Percentiles rank a stretch among this genome's conserved stretches.
phyloP scores from a whole-genome alignment of 92 coral and sea anemone species.

The Virgularia gustaviana region DNA sequence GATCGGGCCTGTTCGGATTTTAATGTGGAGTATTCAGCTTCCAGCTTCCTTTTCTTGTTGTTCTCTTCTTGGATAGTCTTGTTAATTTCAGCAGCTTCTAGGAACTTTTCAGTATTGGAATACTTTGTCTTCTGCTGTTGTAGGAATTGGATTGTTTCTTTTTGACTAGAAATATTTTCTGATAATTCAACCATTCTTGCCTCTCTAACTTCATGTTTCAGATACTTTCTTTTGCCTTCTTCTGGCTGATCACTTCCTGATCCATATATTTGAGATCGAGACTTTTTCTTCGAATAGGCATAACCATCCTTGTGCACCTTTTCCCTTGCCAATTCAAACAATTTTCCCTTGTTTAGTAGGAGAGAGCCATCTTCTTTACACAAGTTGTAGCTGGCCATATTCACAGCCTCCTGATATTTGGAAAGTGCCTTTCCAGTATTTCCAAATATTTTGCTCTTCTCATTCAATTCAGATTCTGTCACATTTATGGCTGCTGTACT shows the following conservation, averaged over 20 bases:
- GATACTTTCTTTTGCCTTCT: slow-evolving; percentile 24
- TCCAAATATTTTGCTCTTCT: slow-evolving; percentile 34
- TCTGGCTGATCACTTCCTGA: background rate
- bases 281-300: background rate
- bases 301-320: slow-evolving; percentile 29
- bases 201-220: slow-evolving; percentile 21
- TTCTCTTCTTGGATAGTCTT: slow-evolving; percentile 4
- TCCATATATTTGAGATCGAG: background rate
- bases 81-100: slow-evolving; percentile 55
- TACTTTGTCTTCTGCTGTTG: slow-evolving; percentile 50
- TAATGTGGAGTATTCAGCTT: background rate
- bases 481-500: background rate
- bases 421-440: slow-evolving; percentile 14
- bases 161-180: slow-evolving; percentile 25
- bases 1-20: slow-evolving; percentile 17
- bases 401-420: slow-evolving; percentile 33
- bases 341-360: slow-evolving; percentile 33
- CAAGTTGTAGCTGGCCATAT: slow-evolving; percentile 31
- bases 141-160: slow-evolving; percentile 38
- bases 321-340: slow-evolving; percentile 18
- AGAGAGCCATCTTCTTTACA: slow-evolving; percentile 40
- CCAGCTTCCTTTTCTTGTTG: background rate
- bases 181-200: slow-evolving; percentile 30
- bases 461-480: slow-evolving; percentile 3
- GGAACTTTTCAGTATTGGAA: slow-evolving; percentile 39